Evolutionary conservation across 1,140 invertebrate genomes (phyloP).

Genomic region (Bombus consobrinus): DNA sequence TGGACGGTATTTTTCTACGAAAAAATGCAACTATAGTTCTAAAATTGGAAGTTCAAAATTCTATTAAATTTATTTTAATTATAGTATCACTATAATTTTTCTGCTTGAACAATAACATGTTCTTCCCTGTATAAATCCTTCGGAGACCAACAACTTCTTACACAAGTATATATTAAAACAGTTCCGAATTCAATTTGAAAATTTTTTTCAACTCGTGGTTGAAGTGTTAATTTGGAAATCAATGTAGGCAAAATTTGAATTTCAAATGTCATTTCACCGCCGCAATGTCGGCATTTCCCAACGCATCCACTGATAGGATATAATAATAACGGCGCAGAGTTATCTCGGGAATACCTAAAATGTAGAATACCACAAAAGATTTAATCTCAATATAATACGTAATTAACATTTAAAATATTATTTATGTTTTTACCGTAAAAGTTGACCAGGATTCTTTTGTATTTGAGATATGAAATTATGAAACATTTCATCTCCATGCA

Average conservation of each 20-base stretch:
- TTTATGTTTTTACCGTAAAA: slow-evolving; percentile 86
- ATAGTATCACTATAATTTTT: slow-evolving; percentile 81
- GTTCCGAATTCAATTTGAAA: slow-evolving; percentile 90
- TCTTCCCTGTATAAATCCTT: slow-evolving; percentile 88
- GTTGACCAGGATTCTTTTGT: slow-evolving; percentile 90
- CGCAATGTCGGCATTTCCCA: slow-evolving; percentile 88
- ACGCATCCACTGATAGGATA: slow-evolving; percentile 84
- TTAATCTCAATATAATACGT: slow-evolving; percentile 31
- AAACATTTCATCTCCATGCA: slow-evolving; percentile 92
- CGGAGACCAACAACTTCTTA: slow-evolving; percentile 91
- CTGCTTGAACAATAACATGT: slow-evolving; percentile 89
- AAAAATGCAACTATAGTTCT: slow-evolving; percentile 54
- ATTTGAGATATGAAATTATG: slow-evolving; percentile 90
- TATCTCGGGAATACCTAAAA: slow-evolving; percentile 88
- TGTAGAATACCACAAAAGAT: slow-evolving; percentile 23
- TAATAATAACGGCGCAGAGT: slow-evolving; percentile 85
- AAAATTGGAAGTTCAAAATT: slow-evolving; percentile 56
- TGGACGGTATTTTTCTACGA: slow-evolving; percentile 77
- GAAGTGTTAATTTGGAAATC: slow-evolving; percentile 87
- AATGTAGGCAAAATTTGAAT: slow-evolving; percentile 91
- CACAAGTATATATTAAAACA: slow-evolving; percentile 91
- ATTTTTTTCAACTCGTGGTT: slow-evolving; percentile 81
- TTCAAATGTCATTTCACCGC: slow-evolving; percentile 89
- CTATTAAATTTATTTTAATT: slow-evolving; percentile 48
- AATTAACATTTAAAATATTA: neutral